Base-by-base conservation (phyloP, 2,797 vertebrate species). In the Knipowitschia caucasica region DNA sequence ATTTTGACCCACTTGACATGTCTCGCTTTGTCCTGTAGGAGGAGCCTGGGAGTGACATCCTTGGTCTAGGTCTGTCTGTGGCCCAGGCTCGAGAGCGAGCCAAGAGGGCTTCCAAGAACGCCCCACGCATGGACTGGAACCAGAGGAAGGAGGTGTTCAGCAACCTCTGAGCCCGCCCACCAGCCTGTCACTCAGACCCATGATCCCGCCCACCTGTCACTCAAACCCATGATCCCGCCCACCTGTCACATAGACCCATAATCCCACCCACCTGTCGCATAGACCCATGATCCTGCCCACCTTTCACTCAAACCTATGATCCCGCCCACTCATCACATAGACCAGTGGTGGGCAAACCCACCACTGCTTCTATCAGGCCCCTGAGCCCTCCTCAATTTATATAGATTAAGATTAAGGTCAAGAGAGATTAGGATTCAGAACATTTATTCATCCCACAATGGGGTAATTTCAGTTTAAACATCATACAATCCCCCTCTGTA, bases 61-160 rank as follows among this genome's bases (percentile, higher is more conserved):
- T 92, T 20, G 66, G 83, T 8, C 86, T 94, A 49, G 86, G 90
- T 68, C 53, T 94, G 80, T 93, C 95, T 0, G 82, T 97, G 78
- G 94, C 94, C 0, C 82, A 93, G 81, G 96, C 93, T 67, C 94
- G 91, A 85, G 94, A 98, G 58, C 76, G 92, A 36, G 95, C 94
- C 0, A 98, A 97, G 64, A 91, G 94, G 29, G 79, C 87, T 9
- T 92, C 89, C 83, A 99, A 95, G 71, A 91, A 87, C 62, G 94
- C 94, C 15, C 96, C 96, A 0, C 45, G 87, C 76, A 99, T 99
- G 96, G 94, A 95, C 91, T 99, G 96, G 96, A 95, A 90, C 92
- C 96, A 96, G 93, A 94, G 94, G 86, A 98, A 97, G 0, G 94
- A 98, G 82, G 91, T 99, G 56, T 99, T 99, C 82, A 92, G 96